Percentiles rank a stretch among this genome's conserved stretches.
Evolutionary conservation across 2,888 invertebrate species (phyloP).

Genomic region (Parelbella ahira): DNA sequence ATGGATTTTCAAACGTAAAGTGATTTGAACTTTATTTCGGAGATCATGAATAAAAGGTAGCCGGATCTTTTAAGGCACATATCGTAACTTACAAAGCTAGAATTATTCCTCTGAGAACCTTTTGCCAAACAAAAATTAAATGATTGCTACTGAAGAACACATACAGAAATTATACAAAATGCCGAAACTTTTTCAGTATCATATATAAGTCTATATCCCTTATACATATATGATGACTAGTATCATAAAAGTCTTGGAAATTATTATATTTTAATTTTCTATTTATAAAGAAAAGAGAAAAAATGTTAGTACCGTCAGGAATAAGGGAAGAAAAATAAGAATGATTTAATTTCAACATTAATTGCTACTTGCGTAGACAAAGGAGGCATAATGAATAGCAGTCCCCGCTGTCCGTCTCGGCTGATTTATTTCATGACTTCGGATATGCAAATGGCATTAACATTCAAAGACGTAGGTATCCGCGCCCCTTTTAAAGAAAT

Average conservation of each 20-base stretch:
- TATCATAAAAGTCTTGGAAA: too few relatives aligned
- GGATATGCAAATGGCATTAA: conserved; percentile 80
- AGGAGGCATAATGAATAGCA: conserved; percentile 67
- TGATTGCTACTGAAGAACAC: too few relatives aligned
- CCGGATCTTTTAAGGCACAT: conserved; percentile 31
- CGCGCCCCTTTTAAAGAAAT: conserved; percentile 62
- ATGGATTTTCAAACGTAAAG: conserved; percentile 55
- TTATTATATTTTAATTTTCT: too few relatives aligned
- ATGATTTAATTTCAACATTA: conserved; percentile 53
- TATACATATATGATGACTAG: too few relatives aligned
- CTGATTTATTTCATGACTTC: conserved; percentile 81
- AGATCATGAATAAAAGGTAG: conserved; percentile 42
- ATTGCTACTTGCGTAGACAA: conserved; percentile 70
- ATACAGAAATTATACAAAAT: too few relatives aligned
- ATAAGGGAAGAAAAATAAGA: conserved; percentile 37
- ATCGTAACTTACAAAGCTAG: conserved; percentile 1
- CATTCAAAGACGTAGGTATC: conserved; percentile 73
- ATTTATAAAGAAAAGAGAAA: too few relatives aligned
- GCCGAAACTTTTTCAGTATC: too few relatives aligned
- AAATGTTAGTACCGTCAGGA: conserved; percentile 23
- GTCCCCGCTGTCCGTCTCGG: conserved; percentile 74
- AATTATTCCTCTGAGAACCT: background rate
- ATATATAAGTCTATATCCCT: too few relatives aligned
- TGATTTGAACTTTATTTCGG: conserved; percentile 58
- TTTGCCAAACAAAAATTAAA: too few relatives aligned